Evolutionary conservation across 1,140 invertebrate genomes (phyloP), one percentile per base, ranked within the genome.

Genomic region (Drosophila athabasca): DNA sequence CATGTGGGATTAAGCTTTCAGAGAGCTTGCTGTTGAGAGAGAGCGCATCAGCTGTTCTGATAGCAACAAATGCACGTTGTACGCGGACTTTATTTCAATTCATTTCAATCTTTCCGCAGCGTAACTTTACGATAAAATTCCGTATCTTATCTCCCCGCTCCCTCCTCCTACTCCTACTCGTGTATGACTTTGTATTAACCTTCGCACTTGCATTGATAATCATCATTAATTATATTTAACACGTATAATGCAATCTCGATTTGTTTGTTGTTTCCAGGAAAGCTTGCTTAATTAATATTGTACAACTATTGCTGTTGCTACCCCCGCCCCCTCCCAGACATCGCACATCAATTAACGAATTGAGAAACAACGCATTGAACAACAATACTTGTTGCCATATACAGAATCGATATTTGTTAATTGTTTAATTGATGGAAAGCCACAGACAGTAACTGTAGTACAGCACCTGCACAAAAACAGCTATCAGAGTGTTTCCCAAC

Each of bases 11-110:
- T 59, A 17, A 59, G 70, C 71, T 66, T 66, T 74, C 9, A 5
- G 44, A 59, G 71, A 75, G 71, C 61, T 48, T 49, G 58, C 35
- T 75, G 71, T 59, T 75, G 49, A 11, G 22, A 75, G 43, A 65
- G 35, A 29, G 31, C 26, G 62, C 26, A 17, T 22, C 39, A 45
- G 13, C 17, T 46, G 19, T 13, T 41, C 13, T 43, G 4, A 39
- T 39, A 39, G 13, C 35, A 39, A 39, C 11, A 39, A 13, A 13
- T 39, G 35, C 35, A 39, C 35, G 35, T 11, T 5, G 11, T 13
- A 13, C 11, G 11, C 35, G 35, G 11, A 13, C 3, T 39, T 39
- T 9, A 4, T 35, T 35, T 13, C 15, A 53, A n/a, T 35, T 29
- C 1, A 2, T 9, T 3, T 19, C 31, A 35, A 13, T 39, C 4